Evolutionary conservation across 2,113 vertebrate species (phyloP).

Genomic region (Callochromis pleurospilus): DNA sequence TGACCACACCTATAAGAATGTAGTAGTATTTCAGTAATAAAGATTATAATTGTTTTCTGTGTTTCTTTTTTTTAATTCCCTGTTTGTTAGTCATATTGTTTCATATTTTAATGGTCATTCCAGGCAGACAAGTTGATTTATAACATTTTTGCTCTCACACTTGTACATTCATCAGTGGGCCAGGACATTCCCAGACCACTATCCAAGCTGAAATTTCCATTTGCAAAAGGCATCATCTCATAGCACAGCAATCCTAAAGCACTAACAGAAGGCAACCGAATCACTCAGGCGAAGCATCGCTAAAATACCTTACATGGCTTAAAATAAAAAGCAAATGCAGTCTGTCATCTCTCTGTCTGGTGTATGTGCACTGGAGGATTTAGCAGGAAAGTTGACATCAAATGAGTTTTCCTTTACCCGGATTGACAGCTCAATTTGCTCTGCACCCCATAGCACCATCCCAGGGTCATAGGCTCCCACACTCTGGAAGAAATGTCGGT

Average conservation of each 20-base stretch:
- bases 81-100: neutral
- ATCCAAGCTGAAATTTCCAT: slow-evolving; percentile 9
- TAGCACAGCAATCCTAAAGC: slow-evolving; percentile 6
- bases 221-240: slow-evolving; percentile 28
- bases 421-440: slow-evolving; percentile 86
- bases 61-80: neutral
- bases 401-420: slow-evolving; percentile 67
- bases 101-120: neutral
- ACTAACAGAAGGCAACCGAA: slow-evolving; percentile 8
- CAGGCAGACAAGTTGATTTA: neutral
- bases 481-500: slow-evolving; percentile 85
- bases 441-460: slow-evolving; percentile 75
- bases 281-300: neutral
- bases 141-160: neutral
- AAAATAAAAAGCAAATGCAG: neutral
- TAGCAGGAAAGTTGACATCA: neutral
- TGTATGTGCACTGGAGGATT: neutral
- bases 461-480: slow-evolving; percentile 82
- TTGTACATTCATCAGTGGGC: neutral
- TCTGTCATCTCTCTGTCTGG: neutral
- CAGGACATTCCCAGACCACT: slow-evolving; percentile 19
- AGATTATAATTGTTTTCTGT: neutral
- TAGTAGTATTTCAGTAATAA: neutral
- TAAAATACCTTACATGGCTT: neutral
- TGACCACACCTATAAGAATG: slow-evolving; percentile 78